Base-by-base conservation (phyloP, 2,113 vertebrate genomes). In the Microtus oregoni region DNA sequence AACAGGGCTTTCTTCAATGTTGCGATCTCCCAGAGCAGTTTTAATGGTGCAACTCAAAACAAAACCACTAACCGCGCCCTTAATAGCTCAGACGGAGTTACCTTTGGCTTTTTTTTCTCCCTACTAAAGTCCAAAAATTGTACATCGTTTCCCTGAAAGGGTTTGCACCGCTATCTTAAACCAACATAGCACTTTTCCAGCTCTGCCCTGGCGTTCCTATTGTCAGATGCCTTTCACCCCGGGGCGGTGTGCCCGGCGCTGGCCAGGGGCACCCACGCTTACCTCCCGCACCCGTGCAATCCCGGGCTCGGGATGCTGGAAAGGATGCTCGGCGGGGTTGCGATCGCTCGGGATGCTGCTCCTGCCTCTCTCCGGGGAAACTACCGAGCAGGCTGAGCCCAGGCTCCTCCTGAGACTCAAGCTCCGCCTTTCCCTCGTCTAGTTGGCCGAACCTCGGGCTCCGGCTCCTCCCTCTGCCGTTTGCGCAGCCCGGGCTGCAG, bases 231-330 rank as follows among this genome's bases (percentile, higher is more conserved):
- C 75, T 52, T 87, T 86, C 47, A 86, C 87, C 55, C 73, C 22
- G 0, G 47, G 92, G 47, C 26, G 75, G 41, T 4, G 70, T 47
- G 90, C 32, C 12, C 12, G 87, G 55, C 26, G 24, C 68, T 75
- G 17, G 35, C 38, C 55, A 94, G 58, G 35, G 12, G 41, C 65
- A 13, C 68, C 86, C 75, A 35, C 55, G 96, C 98, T 98, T 98
- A 98, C 98, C 98, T 98, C 92, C 92, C 91, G 82, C 94, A 92
- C 96, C 97, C 96, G 95, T 96, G 91, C 95, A 73, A 52, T 50
- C 97, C 94, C 81, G 1, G 95, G 75, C 85, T 85, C 26, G 79
- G 93, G 94, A 96, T 76, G 94, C 96, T 72, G 93, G 89, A 83
- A 81, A 88, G 12, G 70, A 32, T 5, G 52, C 94, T 79, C 47